These are phyloP conservation scores for Pipistrellus kuhlii DNA, from an alignment of 2,797 vertebrate genomes.

Conservation along the genomic window DNA sequence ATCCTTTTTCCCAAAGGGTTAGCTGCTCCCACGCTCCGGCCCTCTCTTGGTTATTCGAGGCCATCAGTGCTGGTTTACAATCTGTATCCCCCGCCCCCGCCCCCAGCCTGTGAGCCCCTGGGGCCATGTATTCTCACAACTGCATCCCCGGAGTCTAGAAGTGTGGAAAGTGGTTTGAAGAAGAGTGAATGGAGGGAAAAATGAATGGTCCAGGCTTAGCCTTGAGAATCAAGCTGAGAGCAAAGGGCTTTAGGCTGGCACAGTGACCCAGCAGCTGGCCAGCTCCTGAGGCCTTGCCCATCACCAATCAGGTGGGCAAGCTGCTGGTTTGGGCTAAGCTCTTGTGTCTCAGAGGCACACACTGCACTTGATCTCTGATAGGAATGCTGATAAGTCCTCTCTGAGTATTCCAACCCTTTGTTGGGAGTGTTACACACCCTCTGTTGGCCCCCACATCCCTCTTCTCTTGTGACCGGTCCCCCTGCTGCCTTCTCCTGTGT, in stretches of 20 bases:
- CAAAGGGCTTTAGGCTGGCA: background rate
- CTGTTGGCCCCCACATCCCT: background rate
- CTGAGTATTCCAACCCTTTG: background rate
- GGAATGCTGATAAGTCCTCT: background rate
- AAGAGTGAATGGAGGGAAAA: background rate
- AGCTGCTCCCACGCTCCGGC: background rate
- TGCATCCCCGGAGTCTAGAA: conserved; percentile 21
- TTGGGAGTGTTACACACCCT: background rate
- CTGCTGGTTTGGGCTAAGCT: background rate
- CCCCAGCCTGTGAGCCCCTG: background rate
- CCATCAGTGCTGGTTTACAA: background rate
- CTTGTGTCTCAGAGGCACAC: conserved; percentile 4
- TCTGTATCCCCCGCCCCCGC: background rate
- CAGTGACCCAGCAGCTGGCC: background rate
- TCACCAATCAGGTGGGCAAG: background rate
- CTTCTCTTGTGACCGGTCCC: background rate
- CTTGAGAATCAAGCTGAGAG: background rate
- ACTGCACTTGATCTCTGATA: background rate
- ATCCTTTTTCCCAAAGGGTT: background rate
- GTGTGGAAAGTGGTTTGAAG: background rate
- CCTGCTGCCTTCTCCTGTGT: conserved; percentile 13
- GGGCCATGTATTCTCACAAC: background rate
- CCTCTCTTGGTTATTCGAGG: background rate
- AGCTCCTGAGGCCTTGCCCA: background rate
- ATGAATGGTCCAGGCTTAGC: background rate